Conservation (phyloP, 2,797 vertebrate genomes). For the Oophaga sylvatica region DNA sequence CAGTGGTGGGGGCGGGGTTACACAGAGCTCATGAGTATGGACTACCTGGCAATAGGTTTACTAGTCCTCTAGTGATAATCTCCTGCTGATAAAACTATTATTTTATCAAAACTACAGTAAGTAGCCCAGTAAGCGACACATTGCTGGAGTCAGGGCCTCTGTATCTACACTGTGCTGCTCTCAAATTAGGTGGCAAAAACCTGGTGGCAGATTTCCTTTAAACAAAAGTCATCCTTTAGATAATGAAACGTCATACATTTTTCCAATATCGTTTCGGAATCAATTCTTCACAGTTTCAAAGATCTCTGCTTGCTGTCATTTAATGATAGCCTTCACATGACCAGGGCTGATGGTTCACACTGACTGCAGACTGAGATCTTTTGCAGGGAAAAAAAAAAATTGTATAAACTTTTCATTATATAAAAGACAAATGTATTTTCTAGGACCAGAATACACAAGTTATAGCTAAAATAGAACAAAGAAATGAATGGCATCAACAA, state of each 20-base stretch:
- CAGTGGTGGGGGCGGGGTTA: too few relatives aligned
- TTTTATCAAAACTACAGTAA: too few relatives aligned
- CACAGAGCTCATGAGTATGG: too few relatives aligned
- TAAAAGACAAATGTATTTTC: background rate
- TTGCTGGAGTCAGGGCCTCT: too few relatives aligned
- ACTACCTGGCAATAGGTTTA: too few relatives aligned
- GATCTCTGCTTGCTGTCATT: background rate
- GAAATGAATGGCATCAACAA: slow-evolving; percentile 16
- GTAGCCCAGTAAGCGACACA: too few relatives aligned
- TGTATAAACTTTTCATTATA: background rate
- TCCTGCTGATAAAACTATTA: too few relatives aligned
- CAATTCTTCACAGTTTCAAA: background rate
- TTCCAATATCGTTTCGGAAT: background rate
- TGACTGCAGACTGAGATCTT: background rate
- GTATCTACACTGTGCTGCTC: too few relatives aligned
- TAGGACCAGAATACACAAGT: background rate
- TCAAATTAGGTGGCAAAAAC: too few relatives aligned
- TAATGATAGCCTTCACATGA: background rate
- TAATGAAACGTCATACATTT: background rate
- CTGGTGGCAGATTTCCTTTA: too few relatives aligned
- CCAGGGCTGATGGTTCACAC: too few relatives aligned
- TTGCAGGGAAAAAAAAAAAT: background rate
- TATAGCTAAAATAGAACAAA: background rate
- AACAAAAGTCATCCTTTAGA: background rate
- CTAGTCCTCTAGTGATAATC: too few relatives aligned